A percentile compares a stretch with the other conserved stretches of the same genome.
phyloP scores from a whole-genome alignment of 2,888 invertebrate species.

The Erynnis tages region DNA sequence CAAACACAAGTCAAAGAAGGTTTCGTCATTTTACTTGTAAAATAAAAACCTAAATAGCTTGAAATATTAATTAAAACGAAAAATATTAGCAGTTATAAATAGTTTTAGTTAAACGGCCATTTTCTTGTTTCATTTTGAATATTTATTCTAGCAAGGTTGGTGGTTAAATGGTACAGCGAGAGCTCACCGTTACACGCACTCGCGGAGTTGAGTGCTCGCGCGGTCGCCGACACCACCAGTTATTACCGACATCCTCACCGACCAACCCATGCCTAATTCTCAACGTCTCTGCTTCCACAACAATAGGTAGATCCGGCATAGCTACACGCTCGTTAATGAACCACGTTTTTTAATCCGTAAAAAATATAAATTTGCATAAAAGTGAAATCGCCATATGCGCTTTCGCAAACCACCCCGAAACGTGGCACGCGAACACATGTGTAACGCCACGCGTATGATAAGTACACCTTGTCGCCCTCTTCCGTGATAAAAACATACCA shows the following conservation, averaged over 20 bases:
- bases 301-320: background rate
- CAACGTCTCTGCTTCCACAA: conserved; percentile 1
- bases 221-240: conserved; percentile 73
- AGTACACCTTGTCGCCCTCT: conserved; percentile 36
- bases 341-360: background rate
- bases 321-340: background rate
- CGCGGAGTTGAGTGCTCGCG: conserved; percentile 73
- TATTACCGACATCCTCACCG: conserved; percentile 47
- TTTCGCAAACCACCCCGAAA: conserved; percentile 39
- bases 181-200: conserved; percentile 72
- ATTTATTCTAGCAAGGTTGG: conserved; percentile 33
- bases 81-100: background rate
- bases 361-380: conserved; percentile 8
- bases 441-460: conserved; percentile 43
- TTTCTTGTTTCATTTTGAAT: conserved; percentile 25
- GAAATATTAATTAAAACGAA: background rate
- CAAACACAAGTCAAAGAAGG: no score
- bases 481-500: conserved; percentile 48
- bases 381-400: conserved; percentile 29
- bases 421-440: conserved; percentile 45
- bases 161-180: conserved; percentile 49
- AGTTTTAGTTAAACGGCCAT: background rate
- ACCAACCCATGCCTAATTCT: conserved; percentile 27
- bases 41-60: no score
- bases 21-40: no score